Evolutionary conservation across 2,888 invertebrate genomes (phyloP).

Genomic region (Tolmerus cingulatus): DNA sequence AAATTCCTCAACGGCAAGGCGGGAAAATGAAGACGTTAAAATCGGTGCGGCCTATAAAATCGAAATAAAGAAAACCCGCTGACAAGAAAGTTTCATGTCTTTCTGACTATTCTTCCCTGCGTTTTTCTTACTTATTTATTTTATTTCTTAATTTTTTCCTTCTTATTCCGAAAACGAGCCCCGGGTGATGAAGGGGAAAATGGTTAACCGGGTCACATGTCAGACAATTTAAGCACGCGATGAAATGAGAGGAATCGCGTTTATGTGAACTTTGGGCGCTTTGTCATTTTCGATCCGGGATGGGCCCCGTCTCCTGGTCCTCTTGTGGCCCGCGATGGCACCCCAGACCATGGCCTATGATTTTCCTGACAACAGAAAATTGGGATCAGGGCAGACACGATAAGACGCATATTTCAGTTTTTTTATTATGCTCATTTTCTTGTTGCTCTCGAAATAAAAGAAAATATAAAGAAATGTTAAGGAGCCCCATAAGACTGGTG

Average conservation of each 20-base stretch:
- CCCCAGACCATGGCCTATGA: not conserved
- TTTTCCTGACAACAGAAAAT: not conserved
- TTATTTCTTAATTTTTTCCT: not conserved
- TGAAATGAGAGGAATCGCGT: conserved; percentile 33
- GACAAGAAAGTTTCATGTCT: conserved; percentile 12
- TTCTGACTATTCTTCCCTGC: not conserved
- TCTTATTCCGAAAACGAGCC: not conserved
- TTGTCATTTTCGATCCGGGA: conserved; percentile 8
- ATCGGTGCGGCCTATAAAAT: conserved; percentile 17
- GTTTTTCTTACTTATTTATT: not conserved
- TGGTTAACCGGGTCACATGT: conserved; percentile 36
- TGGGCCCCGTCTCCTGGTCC: not conserved
- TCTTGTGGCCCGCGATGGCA: not conserved
- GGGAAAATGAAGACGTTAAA: conserved; percentile 23
- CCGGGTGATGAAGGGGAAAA: conserved; percentile 6
- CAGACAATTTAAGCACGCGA: conserved; percentile 38
- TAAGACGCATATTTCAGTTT: not conserved
- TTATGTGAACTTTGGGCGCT: conserved; percentile 33
- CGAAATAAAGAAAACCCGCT: conserved; percentile 10
- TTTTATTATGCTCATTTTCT: not conserved
- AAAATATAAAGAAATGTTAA: not conserved
- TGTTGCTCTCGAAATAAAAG: not conserved
- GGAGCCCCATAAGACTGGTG: not conserved
- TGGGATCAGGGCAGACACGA: not conserved
- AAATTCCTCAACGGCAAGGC: not conserved